These are phyloP conservation scores for Neoascia interrupta DNA, from an alignment of 2,888 invertebrate genomes.

Conservation along the genomic window DNA sequence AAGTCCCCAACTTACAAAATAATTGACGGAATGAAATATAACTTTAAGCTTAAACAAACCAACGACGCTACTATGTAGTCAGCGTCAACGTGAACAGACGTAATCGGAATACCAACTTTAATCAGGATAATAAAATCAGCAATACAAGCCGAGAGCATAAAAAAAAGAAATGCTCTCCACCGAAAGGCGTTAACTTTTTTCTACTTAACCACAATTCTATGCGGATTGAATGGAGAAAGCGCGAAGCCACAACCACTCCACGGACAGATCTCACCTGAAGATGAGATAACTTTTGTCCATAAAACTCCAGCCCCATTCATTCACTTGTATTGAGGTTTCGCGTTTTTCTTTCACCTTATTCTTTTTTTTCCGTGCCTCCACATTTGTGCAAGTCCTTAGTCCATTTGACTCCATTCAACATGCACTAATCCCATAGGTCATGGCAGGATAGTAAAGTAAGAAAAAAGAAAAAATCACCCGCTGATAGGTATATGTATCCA, in stretches of 20 bases:
- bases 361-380: too few relatives aligned
- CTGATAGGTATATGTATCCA: slow-evolving; percentile 40
- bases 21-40: neutral
- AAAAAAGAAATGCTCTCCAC: too few relatives aligned
- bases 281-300: slow-evolving; percentile 51
- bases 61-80: too few relatives aligned
- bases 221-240: slow-evolving; percentile 47
- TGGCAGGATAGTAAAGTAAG: slow-evolving; percentile 1
- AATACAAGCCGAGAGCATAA: too few relatives aligned
- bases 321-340: slow-evolving; percentile 38
- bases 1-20: too few relatives aligned
- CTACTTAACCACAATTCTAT: slow-evolving; percentile 45
- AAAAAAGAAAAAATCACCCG: slow-evolving; percentile 35
- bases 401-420: slow-evolving; percentile 37
- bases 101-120: slow-evolving; percentile 7
- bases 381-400: slow-evolving; percentile 19
- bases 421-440: slow-evolving; percentile 56
- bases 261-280: slow-evolving; percentile 25
- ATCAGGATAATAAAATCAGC: slow-evolving; percentile 34
- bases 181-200: slow-evolving; percentile 41
- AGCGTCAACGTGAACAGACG: neutral
- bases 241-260: slow-evolving; percentile 48
- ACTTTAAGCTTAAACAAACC: neutral
- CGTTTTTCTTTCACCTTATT: slow-evolving; percentile 12
- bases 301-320: slow-evolving; percentile 37